Conservation (phyloP, 2,888 invertebrate species). For the Caenorhabditis doughertyi region DNA sequence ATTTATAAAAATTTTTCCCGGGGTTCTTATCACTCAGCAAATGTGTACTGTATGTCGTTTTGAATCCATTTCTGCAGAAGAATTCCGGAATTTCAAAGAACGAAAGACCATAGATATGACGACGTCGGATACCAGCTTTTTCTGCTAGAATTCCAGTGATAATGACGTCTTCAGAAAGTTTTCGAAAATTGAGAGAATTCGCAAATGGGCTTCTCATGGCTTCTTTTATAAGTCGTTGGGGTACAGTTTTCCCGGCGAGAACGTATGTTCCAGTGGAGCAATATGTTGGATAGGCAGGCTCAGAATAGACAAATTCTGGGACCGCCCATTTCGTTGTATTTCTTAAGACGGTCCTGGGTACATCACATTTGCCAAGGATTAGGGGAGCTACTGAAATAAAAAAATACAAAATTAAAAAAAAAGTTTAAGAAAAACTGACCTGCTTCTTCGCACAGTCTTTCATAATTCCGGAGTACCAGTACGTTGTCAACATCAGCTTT, state of each 20-base stretch:
- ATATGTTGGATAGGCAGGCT: slow-evolving; percentile 60
- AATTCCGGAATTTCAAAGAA: slow-evolving; percentile 69
- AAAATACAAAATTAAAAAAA: background rate
- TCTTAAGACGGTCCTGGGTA: slow-evolving; percentile 60
- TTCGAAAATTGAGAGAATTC: slow-evolving; percentile 65
- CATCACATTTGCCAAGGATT: slow-evolving; percentile 69
- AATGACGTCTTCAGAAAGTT: slow-evolving; percentile 71
- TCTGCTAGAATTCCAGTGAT: slow-evolving; percentile 71
- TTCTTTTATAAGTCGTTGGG: slow-evolving; percentile 51
- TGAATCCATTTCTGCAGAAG: slow-evolving; percentile 63
- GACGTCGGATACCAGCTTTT: slow-evolving; percentile 55
- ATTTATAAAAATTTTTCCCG: slow-evolving; percentile 48
- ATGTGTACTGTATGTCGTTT: slow-evolving; percentile 66
- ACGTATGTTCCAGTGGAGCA: slow-evolving; percentile 72
- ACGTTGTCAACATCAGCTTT: slow-evolving; percentile 74
- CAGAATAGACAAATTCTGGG: slow-evolving; percentile 60
- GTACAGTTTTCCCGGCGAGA: slow-evolving; percentile 61
- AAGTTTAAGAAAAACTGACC: slow-evolving; percentile 19
- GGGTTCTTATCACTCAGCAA: slow-evolving; percentile 64
- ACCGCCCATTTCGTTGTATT: slow-evolving; percentile 70
- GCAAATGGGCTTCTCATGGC: slow-evolving; percentile 61
- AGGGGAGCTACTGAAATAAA: slow-evolving; percentile 61
- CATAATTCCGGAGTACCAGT: slow-evolving; percentile 63
- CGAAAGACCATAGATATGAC: slow-evolving; percentile 64
- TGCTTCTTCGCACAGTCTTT: slow-evolving; percentile 69